Base-by-base conservation (phyloP, 1,140 invertebrate species). In the Protaetia brevitarsis region DNA sequence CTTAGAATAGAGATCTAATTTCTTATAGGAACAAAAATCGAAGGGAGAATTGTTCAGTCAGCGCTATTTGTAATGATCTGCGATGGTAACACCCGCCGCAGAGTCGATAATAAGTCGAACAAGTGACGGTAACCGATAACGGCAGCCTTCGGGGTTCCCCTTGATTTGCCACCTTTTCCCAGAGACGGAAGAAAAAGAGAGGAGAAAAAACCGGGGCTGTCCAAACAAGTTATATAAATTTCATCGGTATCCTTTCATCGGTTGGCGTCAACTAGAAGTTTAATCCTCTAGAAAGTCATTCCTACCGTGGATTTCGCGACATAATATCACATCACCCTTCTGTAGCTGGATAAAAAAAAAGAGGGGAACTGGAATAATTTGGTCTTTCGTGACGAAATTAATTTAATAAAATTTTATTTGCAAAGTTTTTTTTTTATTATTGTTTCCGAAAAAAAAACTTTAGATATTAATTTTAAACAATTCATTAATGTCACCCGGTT, bases 91-190 rank as follows among this genome's bases (percentile, higher is more conserved):
- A 45, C 23, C 56, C 56, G 16, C 56, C n/a, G n/a, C n/a, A n/a
- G n/a, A 58, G 56, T 58, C 56, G 56, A 58, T 58, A 58, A 58
- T 58, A 58, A 58, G 56, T 58, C 29, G 56, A 58, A 58, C 56
- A 58, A 58, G 56, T 58, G 56, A 58, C 56, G 56, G 56, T 30
- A 58, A 58, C 56, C 56, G 56, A 58, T 58, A 58, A 58, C 56
- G 28, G 56, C 28, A 27, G 56, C 56, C 56, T 8, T n/a, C 56
- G 56, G 56, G 21, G 56, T 58, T 58, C 56, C 10, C n/a, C 28
- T 27, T 30, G 56, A 58, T 58, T 58, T 58, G 56, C 56, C 56
- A 58, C 56, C 56, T 58, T 58, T 28, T 11, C 56, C 28, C 56
- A 28, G 29, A n/a, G 56, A 21, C 56, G 28, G 56, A 58, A 28